Base-by-base conservation (phyloP, 2,888 invertebrate species). In the Limnephilus marmoratus region DNA sequence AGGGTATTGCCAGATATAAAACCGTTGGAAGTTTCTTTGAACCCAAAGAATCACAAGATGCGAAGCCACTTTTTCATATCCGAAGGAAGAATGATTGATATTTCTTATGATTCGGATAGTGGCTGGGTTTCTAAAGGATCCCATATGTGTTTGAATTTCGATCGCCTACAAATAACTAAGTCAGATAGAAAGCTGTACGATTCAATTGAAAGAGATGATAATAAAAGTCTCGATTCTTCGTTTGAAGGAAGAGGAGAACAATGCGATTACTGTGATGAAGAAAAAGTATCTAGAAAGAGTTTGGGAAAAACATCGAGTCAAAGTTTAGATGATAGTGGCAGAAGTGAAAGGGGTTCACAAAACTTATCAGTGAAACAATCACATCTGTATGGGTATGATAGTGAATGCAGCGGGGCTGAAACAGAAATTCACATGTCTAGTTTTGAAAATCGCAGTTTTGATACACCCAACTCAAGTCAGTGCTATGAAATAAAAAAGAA, bases 391-490 rank as follows among this genome's bases (percentile, higher is more conserved):
- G 96, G 96, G n/a, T 96, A 96, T 94, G 96, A 96, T 81, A 96
- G 96, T 93, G 96, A 96, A 92, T 95, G 95, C 80, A 96, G 96
- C 94, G 95, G 95, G 93, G 96, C 96, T 85, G 96, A 96, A 94
- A 96, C 96, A 4, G 96, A 96, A 89, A 96, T 96, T 90, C 95
- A 96, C 92, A 94, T 96, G 83, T 94, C 95, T 4, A 96, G 95
- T 93, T 95, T 95, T 94, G 96, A 96, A 85, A 94, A 94, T 85
- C 93, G 94, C 37, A 94, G 93, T 91, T 93, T 94, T 87, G 94
- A 94, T 31, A 45, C 29, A 34, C 89, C 53, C n/a, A 80, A 24
- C 34, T 68, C 37, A 12, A 45, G 87, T 34, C 41, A n/a, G 3
- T 18, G 29, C 7, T 29, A 7, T 45, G 87, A 87, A 53, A 83